These are phyloP conservation scores for Tinea trinotella DNA, from an alignment of 2,888 invertebrate genomes.

Conservation along the genomic window DNA sequence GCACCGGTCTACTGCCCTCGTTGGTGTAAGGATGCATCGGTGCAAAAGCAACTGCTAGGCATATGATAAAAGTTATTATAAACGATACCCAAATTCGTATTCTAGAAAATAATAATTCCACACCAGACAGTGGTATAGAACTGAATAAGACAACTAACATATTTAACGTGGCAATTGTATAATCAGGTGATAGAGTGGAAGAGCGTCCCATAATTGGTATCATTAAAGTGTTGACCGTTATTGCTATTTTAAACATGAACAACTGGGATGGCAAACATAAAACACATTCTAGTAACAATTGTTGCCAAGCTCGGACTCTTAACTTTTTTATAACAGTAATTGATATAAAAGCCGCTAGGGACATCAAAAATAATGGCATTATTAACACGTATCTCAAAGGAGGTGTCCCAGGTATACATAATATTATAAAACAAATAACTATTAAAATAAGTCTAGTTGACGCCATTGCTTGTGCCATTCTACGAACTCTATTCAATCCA, in stretches of 20 bases:
- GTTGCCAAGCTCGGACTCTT: constrained; percentile 17
- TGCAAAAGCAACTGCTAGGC: constrained; percentile 15
- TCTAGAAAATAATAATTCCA: constrained; percentile 21
- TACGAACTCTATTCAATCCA: constrained; percentile 14
- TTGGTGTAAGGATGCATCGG: constrained; percentile 19
- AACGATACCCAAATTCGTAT: constrained; percentile 18
- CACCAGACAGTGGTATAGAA: constrained; percentile 20
- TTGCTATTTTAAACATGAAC: constrained; percentile 17
- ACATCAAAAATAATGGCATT: constrained; percentile 16
- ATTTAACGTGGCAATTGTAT: constrained; percentile 20
- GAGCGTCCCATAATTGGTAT: constrained; percentile 22
- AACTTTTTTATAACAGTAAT: background rate
- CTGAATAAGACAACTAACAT: constrained; percentile 10
- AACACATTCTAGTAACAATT: constrained; percentile 18
- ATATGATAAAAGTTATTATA: background rate
- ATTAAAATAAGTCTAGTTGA: constrained; percentile 11
- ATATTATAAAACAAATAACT: background rate
- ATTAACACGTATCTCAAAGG: constrained; percentile 9
- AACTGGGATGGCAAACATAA: constrained; percentile 19
- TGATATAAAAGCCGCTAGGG: background rate
- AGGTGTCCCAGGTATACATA: constrained; percentile 1
- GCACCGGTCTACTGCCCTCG: constrained; percentile 9
- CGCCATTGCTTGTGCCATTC: constrained; percentile 18
- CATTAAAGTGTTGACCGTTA: constrained; percentile 20
- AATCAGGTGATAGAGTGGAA: constrained; percentile 18